phyloP scores from a whole-genome alignment of 2,797 vertebrate species.

The Scyliorhinus canicula region DNA sequence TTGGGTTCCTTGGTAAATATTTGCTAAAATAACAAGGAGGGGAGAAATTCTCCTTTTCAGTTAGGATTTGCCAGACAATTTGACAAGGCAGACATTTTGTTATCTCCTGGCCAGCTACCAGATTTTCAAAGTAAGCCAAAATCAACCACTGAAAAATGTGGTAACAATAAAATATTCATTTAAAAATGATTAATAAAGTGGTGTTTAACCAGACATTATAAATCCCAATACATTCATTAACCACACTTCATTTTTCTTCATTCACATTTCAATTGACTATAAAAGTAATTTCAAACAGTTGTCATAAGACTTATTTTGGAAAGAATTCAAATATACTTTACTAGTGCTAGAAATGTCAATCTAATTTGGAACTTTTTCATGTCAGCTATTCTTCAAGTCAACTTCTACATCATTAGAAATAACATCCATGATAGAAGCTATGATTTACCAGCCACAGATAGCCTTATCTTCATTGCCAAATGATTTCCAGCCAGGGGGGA shows the following conservation, averaged over 20 bases:
- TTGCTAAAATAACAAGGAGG: neutral
- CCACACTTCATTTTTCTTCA: constrained; percentile 7
- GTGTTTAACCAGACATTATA: neutral
- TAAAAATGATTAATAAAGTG: constrained; percentile 6
- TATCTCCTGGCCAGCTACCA: neutral
- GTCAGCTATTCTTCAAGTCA: neutral
- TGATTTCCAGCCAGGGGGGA: neutral
- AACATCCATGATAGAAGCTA: neutral
- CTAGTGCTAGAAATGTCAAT: neutral
- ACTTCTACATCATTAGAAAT: neutral
- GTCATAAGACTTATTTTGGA: neutral
- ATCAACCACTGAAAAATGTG: neutral
- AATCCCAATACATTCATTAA: neutral
- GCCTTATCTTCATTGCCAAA: neutral
- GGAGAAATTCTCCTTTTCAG: neutral
- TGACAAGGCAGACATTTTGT: neutral
- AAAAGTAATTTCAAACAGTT: constrained; percentile 16
- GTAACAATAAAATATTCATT: neutral
- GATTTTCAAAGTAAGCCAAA: constrained; percentile 13
- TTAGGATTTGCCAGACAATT: neutral
- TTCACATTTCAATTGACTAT: neutral
- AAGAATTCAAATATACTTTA: constrained; percentile 17
- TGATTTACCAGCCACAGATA: neutral
- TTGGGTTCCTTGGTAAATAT: neutral
- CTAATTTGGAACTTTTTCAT: neutral